Evolutionary conservation across 2,888 invertebrate species (phyloP), one percentile per base, ranked within the genome.

Genomic region (Horisme vitalbata): DNA sequence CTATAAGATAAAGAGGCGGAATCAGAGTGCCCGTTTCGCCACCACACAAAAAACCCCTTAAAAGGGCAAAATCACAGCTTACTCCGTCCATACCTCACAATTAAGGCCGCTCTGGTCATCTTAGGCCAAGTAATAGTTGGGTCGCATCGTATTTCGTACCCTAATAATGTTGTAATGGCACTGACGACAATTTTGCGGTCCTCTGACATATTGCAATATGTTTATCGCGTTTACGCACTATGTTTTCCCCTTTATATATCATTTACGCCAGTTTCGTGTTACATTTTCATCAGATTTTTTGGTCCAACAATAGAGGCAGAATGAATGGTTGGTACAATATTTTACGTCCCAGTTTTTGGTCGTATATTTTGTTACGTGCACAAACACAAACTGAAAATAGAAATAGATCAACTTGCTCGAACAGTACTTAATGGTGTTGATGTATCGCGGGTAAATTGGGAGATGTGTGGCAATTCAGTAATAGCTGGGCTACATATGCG

Each of bases 261-360:
- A n/a, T 65, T 61, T 56, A 55, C 63, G 57, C 57, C 57, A 59
- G 62, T 51, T 49, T 60, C 52, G 54, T 55, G 67, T 63, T 64
- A 72, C 71, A 70, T 73, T 71, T 70, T 71, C 73, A 67, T 72
- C 68, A 66, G 65, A 55, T 52, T 66, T 64, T 65, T 18, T 57
- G 52, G 38, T 41, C 26, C 36, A 7, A 43, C 47, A 47, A 43
- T 38, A 48, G 47, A 28, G 27, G 8, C 26, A 11, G 33, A 28
- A 31, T 37, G 32, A 21, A 31, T 34, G 13, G 23, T 31, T 26
- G 20, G 27, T 12, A 1, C 13, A 27, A 38, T 43, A 28, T 43
- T 33, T 45, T 43, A 18, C 11, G 20, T 23, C 6, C n/a, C 18
- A 12, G 10, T 12, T 28, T 41, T 41, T 24, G 11, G 31, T 11